These are phyloP conservation scores for Prosapia bicincta DNA, from an alignment of 2,888 invertebrate species.

Conservation along the genomic window DNA sequence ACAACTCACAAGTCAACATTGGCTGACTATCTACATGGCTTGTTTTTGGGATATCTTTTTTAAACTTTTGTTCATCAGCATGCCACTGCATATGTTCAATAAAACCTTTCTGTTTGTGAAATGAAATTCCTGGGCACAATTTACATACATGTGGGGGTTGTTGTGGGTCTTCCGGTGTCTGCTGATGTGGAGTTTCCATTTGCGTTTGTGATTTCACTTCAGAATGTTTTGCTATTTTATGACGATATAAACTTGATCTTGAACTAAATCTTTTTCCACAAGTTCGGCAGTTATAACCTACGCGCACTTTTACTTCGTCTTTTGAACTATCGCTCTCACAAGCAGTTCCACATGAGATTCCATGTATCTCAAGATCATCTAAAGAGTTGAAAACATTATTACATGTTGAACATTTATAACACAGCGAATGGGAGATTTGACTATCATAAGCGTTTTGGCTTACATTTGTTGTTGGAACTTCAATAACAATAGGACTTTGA, in stretches of 20 bases:
- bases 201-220: neutral
- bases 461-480: neutral
- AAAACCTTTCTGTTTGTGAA: conserved; percentile 21
- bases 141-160: neutral
- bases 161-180: neutral
- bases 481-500: neutral
- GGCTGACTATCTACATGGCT: neutral
- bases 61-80: neutral
- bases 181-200: neutral
- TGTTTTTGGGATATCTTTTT: neutral
- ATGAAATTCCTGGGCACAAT: conserved; percentile 13
- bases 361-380: neutral
- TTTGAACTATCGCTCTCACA: neutral
- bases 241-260: conserved; percentile 13
- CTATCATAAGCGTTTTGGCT: neutral
- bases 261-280: conserved; percentile 19
- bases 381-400: neutral
- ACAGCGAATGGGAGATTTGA: neutral
- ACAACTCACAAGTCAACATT: conserved; percentile 20
- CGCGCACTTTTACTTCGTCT: neutral
- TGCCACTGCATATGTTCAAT: conserved; percentile 14
- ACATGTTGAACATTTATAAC: neutral
- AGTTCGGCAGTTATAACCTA: neutral
- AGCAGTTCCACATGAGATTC: neutral
- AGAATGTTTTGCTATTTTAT: neutral